phyloP scores from a whole-genome alignment of 1,140 invertebrate species.

The Drosophila teissieri region DNA sequence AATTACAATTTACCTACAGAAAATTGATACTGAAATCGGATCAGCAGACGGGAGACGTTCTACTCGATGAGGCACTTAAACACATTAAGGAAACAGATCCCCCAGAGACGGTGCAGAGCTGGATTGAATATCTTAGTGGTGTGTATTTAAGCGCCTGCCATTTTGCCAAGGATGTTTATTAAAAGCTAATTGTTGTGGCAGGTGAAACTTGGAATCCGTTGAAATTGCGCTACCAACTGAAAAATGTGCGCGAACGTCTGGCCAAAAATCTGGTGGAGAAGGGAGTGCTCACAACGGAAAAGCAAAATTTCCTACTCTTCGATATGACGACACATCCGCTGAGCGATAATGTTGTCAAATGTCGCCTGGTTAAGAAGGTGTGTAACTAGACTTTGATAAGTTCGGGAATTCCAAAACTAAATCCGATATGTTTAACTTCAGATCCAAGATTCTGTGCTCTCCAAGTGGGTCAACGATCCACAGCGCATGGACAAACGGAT shows the following conservation, averaged over 20 bases:
- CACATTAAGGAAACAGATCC: slow-evolving; percentile 99
- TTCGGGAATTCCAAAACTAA: neutral
- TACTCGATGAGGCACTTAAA: slow-evolving; percentile 99
- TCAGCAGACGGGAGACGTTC: slow-evolving; percentile 97
- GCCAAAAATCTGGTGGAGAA: slow-evolving; percentile 99
- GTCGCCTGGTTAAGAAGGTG: slow-evolving; percentile 98
- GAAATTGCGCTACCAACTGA: slow-evolving; percentile 98
- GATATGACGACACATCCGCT: slow-evolving; percentile 99
- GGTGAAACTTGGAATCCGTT: slow-evolving; percentile 99
- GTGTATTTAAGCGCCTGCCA: slow-evolving; percentile 64
- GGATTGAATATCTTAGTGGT: slow-evolving; percentile 99
- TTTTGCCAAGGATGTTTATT: slow-evolving; percentile 24
- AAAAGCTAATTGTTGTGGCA: slow-evolving; percentile 83
- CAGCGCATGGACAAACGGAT: slow-evolving; percentile 98
- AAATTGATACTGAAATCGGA: slow-evolving; percentile 89
- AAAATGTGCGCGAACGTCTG: slow-evolving; percentile 99
- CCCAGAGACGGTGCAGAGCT: slow-evolving; percentile 98
- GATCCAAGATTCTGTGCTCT: slow-evolving; percentile 98
- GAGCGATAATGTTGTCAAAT: slow-evolving; percentile 97
- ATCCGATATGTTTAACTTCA: slow-evolving; percentile 84
- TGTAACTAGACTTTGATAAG: neutral
- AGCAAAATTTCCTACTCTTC: slow-evolving; percentile 99
- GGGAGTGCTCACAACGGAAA: slow-evolving; percentile 99
- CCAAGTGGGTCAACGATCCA: slow-evolving; percentile 98
- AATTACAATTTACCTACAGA: slow-evolving; percentile 62